Evolutionary conservation across 1,140 invertebrate genomes (phyloP), one percentile per base, ranked within the genome.

Genomic region (Ceratosolen solmsi): DNA sequence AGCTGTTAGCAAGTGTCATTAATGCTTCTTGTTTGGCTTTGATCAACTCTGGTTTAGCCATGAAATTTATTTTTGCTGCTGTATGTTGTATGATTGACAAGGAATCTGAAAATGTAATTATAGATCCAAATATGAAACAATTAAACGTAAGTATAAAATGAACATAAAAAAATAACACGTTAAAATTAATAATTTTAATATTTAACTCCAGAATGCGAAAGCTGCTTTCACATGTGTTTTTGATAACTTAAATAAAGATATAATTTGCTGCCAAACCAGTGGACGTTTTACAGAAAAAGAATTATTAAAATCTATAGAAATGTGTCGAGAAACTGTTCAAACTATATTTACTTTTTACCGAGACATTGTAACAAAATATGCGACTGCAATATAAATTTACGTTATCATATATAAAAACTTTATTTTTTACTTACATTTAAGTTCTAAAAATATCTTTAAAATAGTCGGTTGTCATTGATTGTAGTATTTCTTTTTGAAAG

Each of bases 21-120:
- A 98, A 98, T 92, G 94, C 95, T 63, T 92, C 93, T 0, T 97
- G 95, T 89, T 89, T 98, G 36, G 96, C 96, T 0, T 89, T 98
- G 51, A 92, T 98, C 9, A 95, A 97, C 90, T 94, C 96, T 2
- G 95, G 96, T 36, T 89, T 98, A 22, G 92, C 95, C 20, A 95
- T 98, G 94, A 95, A 95, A 83, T 96, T 93, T 87, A 93, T 95
- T 46, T 93, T 97, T 84, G 96, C 95, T n/a, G 95, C 95, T 0
- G 93, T 96, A 0, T 93, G 93, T 65, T 96, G 96, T 89, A 94
- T 94, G 78, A 92, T 98, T 20, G 92, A 94, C 80, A 89, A 93
- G 20, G 84, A 93, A 2, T 87, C 88, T 11, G 94, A 93, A 4
- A 90, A 94, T 70, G 89, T 96, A 25, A 88, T 95, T 72, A 80